Evolutionary conservation across 2,113 vertebrate species (phyloP).

Genomic region (Pagrus major): DNA sequence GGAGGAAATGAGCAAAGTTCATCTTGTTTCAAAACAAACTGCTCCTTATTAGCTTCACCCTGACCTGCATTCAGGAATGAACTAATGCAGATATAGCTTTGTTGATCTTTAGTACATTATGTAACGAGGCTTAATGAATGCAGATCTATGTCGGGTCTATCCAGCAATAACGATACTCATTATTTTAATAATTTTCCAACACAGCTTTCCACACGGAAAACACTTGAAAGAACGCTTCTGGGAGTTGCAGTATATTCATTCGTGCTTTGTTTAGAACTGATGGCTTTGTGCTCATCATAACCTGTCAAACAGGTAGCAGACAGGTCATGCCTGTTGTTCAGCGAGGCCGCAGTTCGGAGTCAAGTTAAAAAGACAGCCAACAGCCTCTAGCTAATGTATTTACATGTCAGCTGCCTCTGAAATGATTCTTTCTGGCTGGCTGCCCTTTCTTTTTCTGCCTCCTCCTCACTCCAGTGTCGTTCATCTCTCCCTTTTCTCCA

Average conservation of each 20-base stretch:
- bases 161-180: neutral
- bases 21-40: constrained; percentile 12
- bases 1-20: constrained; percentile 8
- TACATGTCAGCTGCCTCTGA: neutral
- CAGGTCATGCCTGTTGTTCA: neutral
- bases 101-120: constrained; percentile 10
- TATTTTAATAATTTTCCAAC: neutral
- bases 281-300: constrained; percentile 25
- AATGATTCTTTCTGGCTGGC: constrained; percentile 2
- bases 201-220: neutral
- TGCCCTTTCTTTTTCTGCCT: constrained; percentile 10
- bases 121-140: neutral
- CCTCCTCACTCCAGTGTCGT: neutral
- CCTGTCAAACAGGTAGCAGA: constrained; percentile 31
- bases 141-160: neutral
- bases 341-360: neutral
- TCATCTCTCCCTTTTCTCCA: neutral
- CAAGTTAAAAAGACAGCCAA: constrained; percentile 5
- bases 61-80: constrained; percentile 16
- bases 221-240: neutral
- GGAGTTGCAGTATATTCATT: neutral
- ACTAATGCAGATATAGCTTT: neutral
- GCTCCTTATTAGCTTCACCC: neutral
- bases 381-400: neutral
- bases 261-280: neutral